phyloP scores from a whole-genome alignment of 2,888 invertebrate genomes.

The Molanna angustata region DNA sequence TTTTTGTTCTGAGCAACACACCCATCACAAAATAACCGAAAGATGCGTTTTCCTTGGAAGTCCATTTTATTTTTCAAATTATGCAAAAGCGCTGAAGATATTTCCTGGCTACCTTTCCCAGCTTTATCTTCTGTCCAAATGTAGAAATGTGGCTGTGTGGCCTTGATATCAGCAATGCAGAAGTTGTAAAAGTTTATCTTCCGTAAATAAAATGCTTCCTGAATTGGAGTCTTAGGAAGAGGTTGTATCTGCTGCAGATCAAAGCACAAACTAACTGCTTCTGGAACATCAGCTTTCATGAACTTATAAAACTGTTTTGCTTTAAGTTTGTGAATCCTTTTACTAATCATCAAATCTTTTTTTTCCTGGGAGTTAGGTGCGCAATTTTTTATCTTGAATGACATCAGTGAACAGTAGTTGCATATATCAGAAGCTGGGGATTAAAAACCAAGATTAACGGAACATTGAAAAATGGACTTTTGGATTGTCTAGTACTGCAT shows the following conservation, averaged over 20 bases:
- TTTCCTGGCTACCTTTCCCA: neutral
- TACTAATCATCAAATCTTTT: too few species aligned
- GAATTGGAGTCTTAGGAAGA: neutral
- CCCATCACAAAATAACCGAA: neutral
- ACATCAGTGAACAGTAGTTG: slow-evolving; percentile 26
- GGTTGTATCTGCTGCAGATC: neutral
- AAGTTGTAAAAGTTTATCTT: too few species aligned
- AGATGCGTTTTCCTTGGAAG: neutral
- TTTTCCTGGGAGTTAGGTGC: too few species aligned
- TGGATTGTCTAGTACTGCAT: slow-evolving; percentile 33
- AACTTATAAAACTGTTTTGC: neutral
- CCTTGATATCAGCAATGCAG: too few species aligned
- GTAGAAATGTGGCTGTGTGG: neutral
- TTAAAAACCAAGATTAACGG: slow-evolving; percentile 36
- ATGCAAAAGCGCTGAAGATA: neutral
- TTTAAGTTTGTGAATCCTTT: too few species aligned
- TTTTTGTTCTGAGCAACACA: neutral
- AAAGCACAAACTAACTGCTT: neutral
- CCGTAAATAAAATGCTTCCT: too few species aligned
- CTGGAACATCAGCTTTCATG: neutral
- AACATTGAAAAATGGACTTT: slow-evolving; percentile 30
- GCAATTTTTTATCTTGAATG: neutral
- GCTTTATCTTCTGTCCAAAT: neutral
- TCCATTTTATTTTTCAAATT: neutral
- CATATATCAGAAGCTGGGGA: slow-evolving; percentile 35